Evolutionary conservation across 2,797 vertebrate genomes (phyloP).

Genomic region (Rallus crepitans): DNA sequence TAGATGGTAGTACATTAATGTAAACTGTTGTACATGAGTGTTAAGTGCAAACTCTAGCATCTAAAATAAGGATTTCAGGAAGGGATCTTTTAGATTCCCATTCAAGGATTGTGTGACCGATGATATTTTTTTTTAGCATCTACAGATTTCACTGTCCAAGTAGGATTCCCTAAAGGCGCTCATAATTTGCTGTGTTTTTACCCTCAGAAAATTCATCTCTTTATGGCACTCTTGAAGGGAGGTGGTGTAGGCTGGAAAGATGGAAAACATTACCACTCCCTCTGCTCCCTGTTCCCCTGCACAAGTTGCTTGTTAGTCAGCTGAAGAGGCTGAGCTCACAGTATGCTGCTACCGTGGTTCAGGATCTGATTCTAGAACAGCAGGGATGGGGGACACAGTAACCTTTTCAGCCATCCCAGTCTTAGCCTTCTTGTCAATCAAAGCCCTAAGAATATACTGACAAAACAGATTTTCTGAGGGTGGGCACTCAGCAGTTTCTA

Average conservation of each 20-base stretch:
- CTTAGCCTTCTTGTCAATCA: constrained; percentile 61
- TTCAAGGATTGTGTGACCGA: not conserved
- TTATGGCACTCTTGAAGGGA: not conserved
- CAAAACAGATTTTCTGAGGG: constrained; percentile 63
- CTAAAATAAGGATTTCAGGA: not conserved
- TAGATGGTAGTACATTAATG: not conserved
- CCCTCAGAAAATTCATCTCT: not conserved
- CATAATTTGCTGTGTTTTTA: not conserved
- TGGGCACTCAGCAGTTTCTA: not conserved
- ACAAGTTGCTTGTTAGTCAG: not conserved
- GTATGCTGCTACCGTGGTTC: not conserved
- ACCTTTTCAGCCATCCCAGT: constrained; percentile 4
- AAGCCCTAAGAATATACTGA: constrained; percentile 29
- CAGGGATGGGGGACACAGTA: not conserved
- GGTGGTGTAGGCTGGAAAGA: not conserved
- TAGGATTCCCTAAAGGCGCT: not conserved
- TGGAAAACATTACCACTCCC: not conserved
- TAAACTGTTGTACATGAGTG: fast-evolving
- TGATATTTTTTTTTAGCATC: not conserved
- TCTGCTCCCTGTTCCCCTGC: not conserved
- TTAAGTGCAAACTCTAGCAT: not conserved
- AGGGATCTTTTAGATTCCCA: not conserved
- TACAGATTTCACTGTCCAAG: not conserved
- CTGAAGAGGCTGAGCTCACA: not conserved
- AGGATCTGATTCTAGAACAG: constrained; percentile 21